Base-by-base conservation (phyloP, 23 tunicate species). In the Halocynthia aurantium region DNA sequence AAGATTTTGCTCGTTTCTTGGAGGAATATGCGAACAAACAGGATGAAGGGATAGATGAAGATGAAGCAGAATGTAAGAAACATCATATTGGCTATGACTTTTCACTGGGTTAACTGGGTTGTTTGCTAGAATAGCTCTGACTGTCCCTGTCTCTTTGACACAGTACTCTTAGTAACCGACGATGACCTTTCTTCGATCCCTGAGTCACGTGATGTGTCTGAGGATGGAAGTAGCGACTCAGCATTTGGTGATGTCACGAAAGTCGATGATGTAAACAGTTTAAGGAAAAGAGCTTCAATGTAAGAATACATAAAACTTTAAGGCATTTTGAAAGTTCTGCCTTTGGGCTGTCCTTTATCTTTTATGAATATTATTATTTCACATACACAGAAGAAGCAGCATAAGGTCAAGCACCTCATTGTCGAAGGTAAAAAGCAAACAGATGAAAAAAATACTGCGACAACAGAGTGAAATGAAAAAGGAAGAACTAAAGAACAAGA, bases 1-100 rank as follows among this genome's bases (percentile, higher is more conserved):
- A 83, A 70, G 76, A 81, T 52, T 88, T 88, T 57, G 76, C 95
- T 8, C 79, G 80, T 70, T 88, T 88, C 61, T 61, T 88, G 65
- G 85, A 88, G 17, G 95, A 88, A 53, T 88, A 65, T 74, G 95
- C 95, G 22, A 80, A 87, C 58, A 70, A 83, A 22, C 78, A 83
- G 60, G 76, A 88, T 50, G 81, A 82, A 18, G 76, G 67, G 7
- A 81, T 72, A 49, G 79, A 75, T 7, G 67, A 71, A 76, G 90
- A 80, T 19, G 81, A 69, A 31, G 84, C 52, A 19, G 61, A 65
- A 15, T 9, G 70, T 65, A 65, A 15, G 44, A 31, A 31, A 31
- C 4, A 31, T 31, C 4, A 67, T 12, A 2, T 5, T 11, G 72
- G 22, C 72, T 31, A 67, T 21, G 19, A n/a, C 12, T 67, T n/a